These are phyloP conservation scores for Mirza zaza DNA, from an alignment of 2,113 vertebrate species.

Conservation along the genomic window DNA sequence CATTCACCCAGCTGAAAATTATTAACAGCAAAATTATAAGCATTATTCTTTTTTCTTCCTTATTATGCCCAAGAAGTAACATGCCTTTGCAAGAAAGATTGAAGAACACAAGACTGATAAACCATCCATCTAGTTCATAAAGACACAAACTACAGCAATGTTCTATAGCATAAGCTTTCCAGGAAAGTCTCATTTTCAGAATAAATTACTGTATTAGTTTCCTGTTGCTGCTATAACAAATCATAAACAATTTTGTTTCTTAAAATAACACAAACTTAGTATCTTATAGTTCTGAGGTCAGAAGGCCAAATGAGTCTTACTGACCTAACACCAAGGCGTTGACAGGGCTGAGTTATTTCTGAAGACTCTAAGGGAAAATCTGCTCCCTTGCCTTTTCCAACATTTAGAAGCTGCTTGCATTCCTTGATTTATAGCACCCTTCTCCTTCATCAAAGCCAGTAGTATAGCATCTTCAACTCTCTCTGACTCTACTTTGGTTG, in stretches of 20 bases:
- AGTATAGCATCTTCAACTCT: neutral
- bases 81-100: neutral
- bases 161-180: neutral
- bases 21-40: neutral
- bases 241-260: neutral
- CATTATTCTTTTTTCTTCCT: neutral
- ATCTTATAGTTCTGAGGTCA: neutral
- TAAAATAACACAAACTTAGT: neutral
- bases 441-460: neutral
- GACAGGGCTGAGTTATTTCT: neutral
- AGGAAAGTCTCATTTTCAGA: neutral
- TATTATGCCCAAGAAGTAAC: neutral
- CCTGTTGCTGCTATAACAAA: neutral
- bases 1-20: neutral
- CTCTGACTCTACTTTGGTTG: neutral
- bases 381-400: neutral
- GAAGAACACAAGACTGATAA: neutral
- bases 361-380: neutral
- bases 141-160: neutral
- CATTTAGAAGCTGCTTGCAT: neutral
- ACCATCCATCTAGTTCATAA: neutral
- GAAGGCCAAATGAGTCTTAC: neutral
- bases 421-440: neutral
- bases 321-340: neutral
- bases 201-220: neutral